Evolutionary conservation across 2,113 vertebrate genomes (phyloP), one percentile per base, ranked within the genome.

Genomic region (Salvator merianae): DNA sequence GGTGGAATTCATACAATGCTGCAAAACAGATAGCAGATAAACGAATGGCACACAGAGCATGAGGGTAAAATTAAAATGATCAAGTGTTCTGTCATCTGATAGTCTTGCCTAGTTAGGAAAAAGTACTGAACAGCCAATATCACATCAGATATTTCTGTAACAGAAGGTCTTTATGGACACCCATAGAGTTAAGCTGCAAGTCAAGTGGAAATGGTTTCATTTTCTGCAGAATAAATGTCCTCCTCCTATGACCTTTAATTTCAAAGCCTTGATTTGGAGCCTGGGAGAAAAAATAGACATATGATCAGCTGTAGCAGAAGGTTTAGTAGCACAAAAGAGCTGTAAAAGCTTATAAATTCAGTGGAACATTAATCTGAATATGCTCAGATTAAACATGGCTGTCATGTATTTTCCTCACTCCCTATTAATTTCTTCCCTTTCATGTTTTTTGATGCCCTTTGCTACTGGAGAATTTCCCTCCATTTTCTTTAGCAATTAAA

Each of bases 281-380:
- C 3, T 43, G 32, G 3, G 81, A 10, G 26, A 77, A 86, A 85
- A 75, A 71, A 50, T 63, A 81, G 63, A 9, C 43, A 77, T 75
- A 38, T 7, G 40, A n/a, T 53, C 22, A 72, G 5, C 68, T 0
- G 0, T 30, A 68, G 12, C 68, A 1, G 1, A 53, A 72, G 32
- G 71, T 90, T 86, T 83, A 1, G 62, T 87, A 90, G 86, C 81
- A 47, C 40, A 77, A 32, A 88, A 20, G 32, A 50, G 16, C 10
- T 28, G 76, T 79, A 72, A 59, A 4, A 71, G 38, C 71, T 68
- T 86, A 88, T 65, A 24, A 87, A 84, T 47, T 38, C 82, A 74
- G 79, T 86, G 28, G 28, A 85, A 82, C 0, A 0, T 38, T 79
- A 84, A 83, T 87, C 59, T 9, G 34, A 59, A 59, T 59, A 0